Percentiles rank a stretch among this genome's conserved stretches.
These are phyloP conservation scores for Silurus aristotelis DNA, from an alignment of 2,797 vertebrate species.

Conservation along the genomic window DNA sequence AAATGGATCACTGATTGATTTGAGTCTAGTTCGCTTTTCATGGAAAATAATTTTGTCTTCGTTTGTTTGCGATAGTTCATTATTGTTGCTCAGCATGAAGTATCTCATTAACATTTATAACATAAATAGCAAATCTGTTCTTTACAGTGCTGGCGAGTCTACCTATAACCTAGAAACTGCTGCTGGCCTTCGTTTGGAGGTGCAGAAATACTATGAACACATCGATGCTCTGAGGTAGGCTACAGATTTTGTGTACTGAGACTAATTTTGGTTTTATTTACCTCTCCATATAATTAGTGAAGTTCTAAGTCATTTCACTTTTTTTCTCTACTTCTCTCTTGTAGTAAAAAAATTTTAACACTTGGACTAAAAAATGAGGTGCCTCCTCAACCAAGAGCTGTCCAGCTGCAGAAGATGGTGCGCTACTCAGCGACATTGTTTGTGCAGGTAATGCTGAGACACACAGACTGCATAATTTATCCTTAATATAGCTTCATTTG, in stretches of 20 bases:
- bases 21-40: not conserved
- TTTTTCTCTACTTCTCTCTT: conserved; percentile 46
- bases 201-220: conserved; percentile 95
- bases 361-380: conserved; percentile 87
- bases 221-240: conserved; percentile 92
- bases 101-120: not conserved
- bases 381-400: conserved; percentile 83
- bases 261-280: not conserved
- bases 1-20: not conserved
- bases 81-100: not conserved
- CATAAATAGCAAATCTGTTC: conserved; percentile 26
- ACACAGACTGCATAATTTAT: not conserved
- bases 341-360: conserved; percentile 91
- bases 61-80: not conserved
- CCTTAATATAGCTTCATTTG: not conserved
- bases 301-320: not conserved
- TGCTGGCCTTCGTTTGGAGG: conserved; percentile 87
- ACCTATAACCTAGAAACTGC: conserved; percentile 89
- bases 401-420: conserved; percentile 94
- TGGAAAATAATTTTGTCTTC: not conserved
- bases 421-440: conserved; percentile 93
- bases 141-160: conserved; percentile 87
- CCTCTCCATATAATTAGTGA: not conserved
- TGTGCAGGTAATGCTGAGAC: conserved; percentile 83
- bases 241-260: not conserved